Evolutionary conservation across 2,113 vertebrate genomes (phyloP), one percentile per base, ranked within the genome.

Genomic region (Melanocharis versteri): DNA sequence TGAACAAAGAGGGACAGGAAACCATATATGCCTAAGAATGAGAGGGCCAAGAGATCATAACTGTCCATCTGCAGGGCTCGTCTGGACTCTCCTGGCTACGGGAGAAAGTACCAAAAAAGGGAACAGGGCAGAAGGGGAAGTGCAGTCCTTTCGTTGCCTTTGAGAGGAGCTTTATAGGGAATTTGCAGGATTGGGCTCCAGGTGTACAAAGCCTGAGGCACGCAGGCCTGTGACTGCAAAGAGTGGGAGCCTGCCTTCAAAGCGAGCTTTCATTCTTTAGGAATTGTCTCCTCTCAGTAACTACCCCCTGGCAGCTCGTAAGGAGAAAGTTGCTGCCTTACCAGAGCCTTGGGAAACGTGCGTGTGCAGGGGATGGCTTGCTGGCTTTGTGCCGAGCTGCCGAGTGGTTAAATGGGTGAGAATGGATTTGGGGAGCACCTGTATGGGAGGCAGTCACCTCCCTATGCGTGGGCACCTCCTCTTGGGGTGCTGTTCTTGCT

Each of bases 231-330:
- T 31, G 82, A 60, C 39, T 93, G 79, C 80, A 39, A 2, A 28
- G 90, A 65, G 77, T 72, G 57, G 53, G 83, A 93, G 80, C 62
- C 72, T 89, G 51, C 48, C 83, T 97, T 97, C 97, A 98, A 96
- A 96, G 87, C 3, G 50, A 79, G 17, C 78, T 94, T 88, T 92
- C 64, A 79, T 89, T 82, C 76, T 85, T 97, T 20, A 69, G 86
- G 91, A 94, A 89, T 84, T 72, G 48, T 61, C 40, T 97, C 65
- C 86, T 82, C 51, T 71, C 51, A 50, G 54, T 64, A 96, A 64
- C 86, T 83, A 47, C 68, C 72, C 90, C 48, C 58, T 84, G 89
- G 78, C 92, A 95, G 66, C 96, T 47, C 7, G 65, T 66, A 91
- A 73, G 42, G 88, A 80, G 87, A 61, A 89, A 62, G 69, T 19